Conservation (phyloP, 2,888 invertebrate genomes). For the Himalopsyche anomala region DNA sequence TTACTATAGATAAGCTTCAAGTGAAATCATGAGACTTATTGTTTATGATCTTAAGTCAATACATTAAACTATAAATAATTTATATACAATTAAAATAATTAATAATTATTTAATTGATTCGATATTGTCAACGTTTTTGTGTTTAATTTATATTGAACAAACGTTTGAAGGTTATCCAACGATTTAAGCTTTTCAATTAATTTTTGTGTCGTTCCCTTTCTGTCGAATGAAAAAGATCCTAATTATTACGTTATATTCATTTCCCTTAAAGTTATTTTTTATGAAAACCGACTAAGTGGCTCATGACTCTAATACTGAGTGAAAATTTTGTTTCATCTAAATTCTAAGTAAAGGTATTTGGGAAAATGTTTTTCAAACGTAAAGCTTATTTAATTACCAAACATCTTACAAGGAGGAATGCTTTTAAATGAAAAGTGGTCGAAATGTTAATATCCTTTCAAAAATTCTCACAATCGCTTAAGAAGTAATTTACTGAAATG, state of each 20-base stretch:
- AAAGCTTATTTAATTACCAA: slow-evolving; percentile 35
- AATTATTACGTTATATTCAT: not conserved
- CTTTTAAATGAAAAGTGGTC: slow-evolving; percentile 4
- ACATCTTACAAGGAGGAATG: slow-evolving; percentile 13
- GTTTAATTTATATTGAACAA: no score
- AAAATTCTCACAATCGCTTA: not conserved
- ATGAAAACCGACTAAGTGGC: slow-evolving; percentile 29
- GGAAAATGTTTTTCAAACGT: slow-evolving; percentile 36
- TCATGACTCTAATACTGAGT: not conserved
- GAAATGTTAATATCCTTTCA: slow-evolving; percentile 31
- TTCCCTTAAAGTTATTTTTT: not conserved
- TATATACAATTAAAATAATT: no score
- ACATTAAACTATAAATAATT: no score
- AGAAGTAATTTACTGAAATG: not conserved
- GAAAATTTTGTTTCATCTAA: slow-evolving; percentile 13
- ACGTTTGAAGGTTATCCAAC: not conserved
- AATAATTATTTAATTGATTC: no score
- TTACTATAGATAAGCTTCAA: no score
- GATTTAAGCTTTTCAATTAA: not conserved
- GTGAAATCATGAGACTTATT: no score
- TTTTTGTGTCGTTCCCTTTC: not conserved
- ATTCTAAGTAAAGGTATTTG: slow-evolving; percentile 16
- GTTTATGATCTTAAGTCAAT: no score
- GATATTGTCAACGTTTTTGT: no score
- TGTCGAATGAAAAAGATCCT: not conserved